Base-by-base conservation (phyloP, 2,888 invertebrate genomes). In the Drosophila nigricruria region DNA sequence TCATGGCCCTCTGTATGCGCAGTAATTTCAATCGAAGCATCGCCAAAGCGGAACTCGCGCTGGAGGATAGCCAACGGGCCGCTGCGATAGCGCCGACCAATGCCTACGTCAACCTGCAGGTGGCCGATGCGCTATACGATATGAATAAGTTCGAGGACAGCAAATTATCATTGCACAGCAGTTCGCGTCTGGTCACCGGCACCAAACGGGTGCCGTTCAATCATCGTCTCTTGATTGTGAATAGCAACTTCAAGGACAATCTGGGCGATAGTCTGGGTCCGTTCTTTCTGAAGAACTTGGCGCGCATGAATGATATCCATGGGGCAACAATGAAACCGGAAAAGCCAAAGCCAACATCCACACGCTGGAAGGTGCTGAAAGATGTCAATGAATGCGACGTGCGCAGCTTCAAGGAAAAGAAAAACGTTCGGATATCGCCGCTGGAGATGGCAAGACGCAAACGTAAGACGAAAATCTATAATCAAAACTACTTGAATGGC, bases 21-120 rank as follows among this genome's bases (percentile, higher is more conserved):
- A 91, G 90, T 27, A 60, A 74, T 40, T 90, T 88, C 56, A 70
- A 80, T 42, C 76, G 84, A 0, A 47, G 52, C 12, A 75, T 86
- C 5, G 90, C 84, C 0, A 32, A 74, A 2, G n/a, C 77, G 0
- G 50, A 59, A 10, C 53, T 27, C 0, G 82, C 87, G 2, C 45
- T 88, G 6, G 8, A 30, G 1, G 91, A 90, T 23, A 71, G 76
- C 30, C 1, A 14, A 2, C 16, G 27, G 18, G 83, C 83, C 0
- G 32, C 45, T 3, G 30, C 54, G 0, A 14, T 74, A 3, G 62
- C 63, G 38, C 49, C 27, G 1, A n/a, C 54, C 30, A 50, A 71
- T 45, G 54, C 64, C 2, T 42, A 53, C 0, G 57, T 66, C 3
- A 70, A 89, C 47, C 4, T 77, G 23, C 76, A 83, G 14, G 43